Conservation (phyloP, 2,113 vertebrate species). For the Ploceus nigricollis region DNA sequence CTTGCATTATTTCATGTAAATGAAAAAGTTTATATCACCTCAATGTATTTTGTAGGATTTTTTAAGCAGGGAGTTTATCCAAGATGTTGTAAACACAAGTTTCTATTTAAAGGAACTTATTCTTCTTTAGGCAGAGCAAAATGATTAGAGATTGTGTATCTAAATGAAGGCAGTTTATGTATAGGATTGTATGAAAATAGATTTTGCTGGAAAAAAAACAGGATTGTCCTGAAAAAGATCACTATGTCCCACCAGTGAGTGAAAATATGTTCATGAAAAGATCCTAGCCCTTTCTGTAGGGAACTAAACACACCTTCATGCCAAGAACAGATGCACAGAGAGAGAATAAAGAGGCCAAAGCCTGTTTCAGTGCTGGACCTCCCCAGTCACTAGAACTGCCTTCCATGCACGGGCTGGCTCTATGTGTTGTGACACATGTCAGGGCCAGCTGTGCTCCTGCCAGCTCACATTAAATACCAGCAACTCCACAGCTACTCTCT, state of each 20-base stretch:
- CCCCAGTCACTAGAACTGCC: neutral
- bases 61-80: neutral
- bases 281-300: neutral
- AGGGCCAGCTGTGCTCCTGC: neutral
- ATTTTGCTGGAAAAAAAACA: neutral
- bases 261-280: neutral
- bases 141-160: neutral
- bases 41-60: neutral
- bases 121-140: neutral
- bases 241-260: neutral
- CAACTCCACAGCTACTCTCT: neutral
- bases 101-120: neutral
- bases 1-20: neutral
- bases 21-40: neutral
- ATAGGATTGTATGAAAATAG: neutral
- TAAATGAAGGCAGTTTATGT: neutral
- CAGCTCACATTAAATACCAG: neutral
- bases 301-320: neutral
- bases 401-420: neutral
- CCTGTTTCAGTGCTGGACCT: neutral
- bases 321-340: neutral
- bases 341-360: neutral
- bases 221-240: neutral
- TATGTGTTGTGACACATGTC: neutral
- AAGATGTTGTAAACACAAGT: neutral